phyloP scores from a whole-genome alignment of 1,140 invertebrate genomes.

The Pogonus chalceus region DNA sequence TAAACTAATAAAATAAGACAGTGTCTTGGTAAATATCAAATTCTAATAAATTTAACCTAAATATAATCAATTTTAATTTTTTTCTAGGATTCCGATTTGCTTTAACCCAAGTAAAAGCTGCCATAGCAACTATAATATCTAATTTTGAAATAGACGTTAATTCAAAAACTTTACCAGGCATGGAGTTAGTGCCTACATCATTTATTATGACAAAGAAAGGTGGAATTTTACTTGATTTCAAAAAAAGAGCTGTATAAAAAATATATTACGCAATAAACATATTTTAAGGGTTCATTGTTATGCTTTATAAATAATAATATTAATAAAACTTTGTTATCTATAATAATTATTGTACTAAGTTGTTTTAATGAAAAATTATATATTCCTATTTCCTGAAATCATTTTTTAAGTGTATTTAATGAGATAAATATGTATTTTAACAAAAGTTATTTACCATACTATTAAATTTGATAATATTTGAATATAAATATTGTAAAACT shows the following conservation, averaged over 20 bases:
- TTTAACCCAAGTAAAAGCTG: not conserved
- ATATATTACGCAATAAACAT: too few species aligned
- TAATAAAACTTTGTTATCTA: not conserved
- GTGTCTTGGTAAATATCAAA: not conserved
- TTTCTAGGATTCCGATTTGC: not conserved
- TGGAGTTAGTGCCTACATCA: not conserved
- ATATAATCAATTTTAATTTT: not conserved
- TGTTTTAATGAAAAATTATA: not conserved
- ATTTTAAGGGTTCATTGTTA: too few species aligned
- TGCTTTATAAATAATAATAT: too few species aligned
- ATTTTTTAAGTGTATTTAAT: not conserved
- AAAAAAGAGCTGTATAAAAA: not conserved
- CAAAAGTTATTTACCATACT: too few species aligned
- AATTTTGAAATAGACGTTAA: slow-evolving; percentile 7
- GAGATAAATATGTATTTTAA: too few species aligned
- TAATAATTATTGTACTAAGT: not conserved
- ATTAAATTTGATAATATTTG: too few species aligned
- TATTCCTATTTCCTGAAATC: not conserved
- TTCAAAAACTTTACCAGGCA: not conserved
- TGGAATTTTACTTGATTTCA: not conserved
- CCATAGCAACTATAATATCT: not conserved
- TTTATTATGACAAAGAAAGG: not conserved
- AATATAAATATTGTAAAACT: too few species aligned
- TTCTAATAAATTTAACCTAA: not conserved
- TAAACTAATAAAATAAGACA: too few species aligned